A percentile compares a stretch with the other conserved stretches of the same genome.
Conservation (phyloP, 1,140 invertebrate species). For the Bombus superbus region DNA sequence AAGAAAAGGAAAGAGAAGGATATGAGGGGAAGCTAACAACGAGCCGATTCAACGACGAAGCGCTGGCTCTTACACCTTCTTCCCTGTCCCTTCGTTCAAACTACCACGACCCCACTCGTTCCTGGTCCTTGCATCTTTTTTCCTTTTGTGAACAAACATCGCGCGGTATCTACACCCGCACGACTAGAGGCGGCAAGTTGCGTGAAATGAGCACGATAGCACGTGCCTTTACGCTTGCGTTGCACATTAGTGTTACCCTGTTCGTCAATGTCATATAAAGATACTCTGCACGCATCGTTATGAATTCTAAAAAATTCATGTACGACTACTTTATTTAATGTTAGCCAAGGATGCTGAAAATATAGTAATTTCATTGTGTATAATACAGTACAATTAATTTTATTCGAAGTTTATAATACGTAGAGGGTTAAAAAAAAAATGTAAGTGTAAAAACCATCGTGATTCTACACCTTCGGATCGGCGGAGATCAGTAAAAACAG, state of each 20-base stretch:
- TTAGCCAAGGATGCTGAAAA: no score
- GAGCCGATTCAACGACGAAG: constrained; percentile 64
- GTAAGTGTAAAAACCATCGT: no score
- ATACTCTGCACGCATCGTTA: background rate
- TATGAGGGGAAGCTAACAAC: constrained; percentile 56
- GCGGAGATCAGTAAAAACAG: no score
- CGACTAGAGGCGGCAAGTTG: constrained; percentile 62
- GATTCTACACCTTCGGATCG: no score
- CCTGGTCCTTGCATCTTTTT: constrained; percentile 30
- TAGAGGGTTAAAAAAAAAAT: no score
- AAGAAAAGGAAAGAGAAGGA: constrained; percentile 23
- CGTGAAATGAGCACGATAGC: constrained; percentile 49
- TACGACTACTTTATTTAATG: background rate
- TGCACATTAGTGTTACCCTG: constrained; percentile 4
- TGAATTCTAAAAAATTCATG: background rate
- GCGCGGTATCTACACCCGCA: constrained; percentile 64
- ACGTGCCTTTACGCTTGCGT: constrained; percentile 59
- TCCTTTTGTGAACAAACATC: constrained; percentile 64
- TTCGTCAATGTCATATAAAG: background rate
- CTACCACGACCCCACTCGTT: background rate
- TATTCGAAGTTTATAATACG: no score
- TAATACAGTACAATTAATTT: no score
- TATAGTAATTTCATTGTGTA: no score
- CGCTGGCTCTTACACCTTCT: constrained; percentile 46
- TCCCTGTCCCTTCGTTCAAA: constrained; percentile 12